These are phyloP conservation scores for Bos javanicus DNA, from an alignment of 2,113 vertebrate genomes.

Conservation along the genomic window DNA sequence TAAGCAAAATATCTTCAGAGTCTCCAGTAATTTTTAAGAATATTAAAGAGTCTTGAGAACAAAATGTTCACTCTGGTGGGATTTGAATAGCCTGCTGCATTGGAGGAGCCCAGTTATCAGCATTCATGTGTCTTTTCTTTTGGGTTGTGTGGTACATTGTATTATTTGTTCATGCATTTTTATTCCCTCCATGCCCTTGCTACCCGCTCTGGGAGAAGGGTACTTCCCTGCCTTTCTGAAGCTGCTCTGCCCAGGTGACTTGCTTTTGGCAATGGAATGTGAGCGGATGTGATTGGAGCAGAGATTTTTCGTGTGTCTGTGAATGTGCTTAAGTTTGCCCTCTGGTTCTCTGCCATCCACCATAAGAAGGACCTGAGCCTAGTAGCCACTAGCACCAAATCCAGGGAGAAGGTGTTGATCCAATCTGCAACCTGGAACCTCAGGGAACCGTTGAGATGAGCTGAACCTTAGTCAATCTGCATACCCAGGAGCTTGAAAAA, in stretches of 20 bases:
- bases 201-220: not conserved
- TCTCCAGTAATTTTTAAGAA: not conserved
- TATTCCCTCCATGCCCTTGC: no score
- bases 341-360: not conserved
- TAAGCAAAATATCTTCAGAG: not conserved
- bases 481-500: not conserved
- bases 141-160: not conserved
- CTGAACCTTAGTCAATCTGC: not conserved
- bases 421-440: not conserved
- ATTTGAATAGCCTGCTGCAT: no score
- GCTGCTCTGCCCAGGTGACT: not conserved
- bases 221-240: not conserved
- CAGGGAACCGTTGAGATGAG: not conserved
- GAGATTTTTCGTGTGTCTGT: not conserved
- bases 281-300: not conserved
- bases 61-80: not conserved
- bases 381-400: not conserved
- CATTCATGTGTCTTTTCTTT: not conserved
- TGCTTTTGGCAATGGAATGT: not conserved
- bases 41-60: not conserved
- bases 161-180: not conserved
- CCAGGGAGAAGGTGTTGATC: not conserved
- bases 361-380: not conserved
- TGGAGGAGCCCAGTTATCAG: fast-evolving
- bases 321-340: not conserved